These are phyloP conservation scores for Xerus inauris DNA, from an alignment of 2,113 vertebrate species.

Conservation along the genomic window DNA sequence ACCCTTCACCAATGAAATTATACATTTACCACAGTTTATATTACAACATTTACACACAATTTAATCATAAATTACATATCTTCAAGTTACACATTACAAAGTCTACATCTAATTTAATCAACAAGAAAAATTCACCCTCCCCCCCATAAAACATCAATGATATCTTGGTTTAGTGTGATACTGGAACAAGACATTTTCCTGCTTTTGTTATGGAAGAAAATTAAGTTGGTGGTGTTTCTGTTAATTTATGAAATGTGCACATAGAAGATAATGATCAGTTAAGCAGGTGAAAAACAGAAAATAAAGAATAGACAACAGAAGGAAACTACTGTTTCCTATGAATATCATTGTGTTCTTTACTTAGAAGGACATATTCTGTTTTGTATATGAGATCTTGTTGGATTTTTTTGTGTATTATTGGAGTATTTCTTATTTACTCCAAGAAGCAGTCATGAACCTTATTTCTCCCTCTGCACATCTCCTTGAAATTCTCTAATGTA, in stretches of 20 bases:
- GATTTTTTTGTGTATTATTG: not conserved
- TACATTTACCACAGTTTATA: conserved; percentile 94
- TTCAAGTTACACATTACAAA: conserved; percentile 86
- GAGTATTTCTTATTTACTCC: conserved; percentile 42
- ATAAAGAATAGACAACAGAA: conserved; percentile 43
- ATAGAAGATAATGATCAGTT: conserved; percentile 55
- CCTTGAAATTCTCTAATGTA: conserved; percentile 67
- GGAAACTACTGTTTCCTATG: conserved; percentile 34
- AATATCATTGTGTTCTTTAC: conserved; percentile 41
- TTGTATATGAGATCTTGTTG: conserved; percentile 52
- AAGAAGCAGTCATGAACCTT: conserved; percentile 56
- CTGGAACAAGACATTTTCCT: conserved; percentile 65
- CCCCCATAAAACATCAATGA: conserved; percentile 79
- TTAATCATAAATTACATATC: conserved; percentile 85
- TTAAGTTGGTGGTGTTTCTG: conserved; percentile 55
- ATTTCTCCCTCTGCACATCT: conserved; percentile 69
- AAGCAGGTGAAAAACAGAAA: conserved; percentile 61
- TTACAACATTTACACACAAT: conserved; percentile 90
- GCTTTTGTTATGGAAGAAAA: conserved; percentile 62
- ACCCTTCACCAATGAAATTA: conserved; percentile 87
- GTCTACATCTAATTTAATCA: conserved; percentile 82
- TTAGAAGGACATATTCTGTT: conserved; percentile 67
- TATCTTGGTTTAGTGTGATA: conserved; percentile 76
- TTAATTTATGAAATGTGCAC: conserved; percentile 65
- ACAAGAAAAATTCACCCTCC: conserved; percentile 87